Evolutionary conservation across 2,113 vertebrate genomes (phyloP), one percentile per base, ranked within the genome.

Genomic region (Eurystomus gularis): DNA sequence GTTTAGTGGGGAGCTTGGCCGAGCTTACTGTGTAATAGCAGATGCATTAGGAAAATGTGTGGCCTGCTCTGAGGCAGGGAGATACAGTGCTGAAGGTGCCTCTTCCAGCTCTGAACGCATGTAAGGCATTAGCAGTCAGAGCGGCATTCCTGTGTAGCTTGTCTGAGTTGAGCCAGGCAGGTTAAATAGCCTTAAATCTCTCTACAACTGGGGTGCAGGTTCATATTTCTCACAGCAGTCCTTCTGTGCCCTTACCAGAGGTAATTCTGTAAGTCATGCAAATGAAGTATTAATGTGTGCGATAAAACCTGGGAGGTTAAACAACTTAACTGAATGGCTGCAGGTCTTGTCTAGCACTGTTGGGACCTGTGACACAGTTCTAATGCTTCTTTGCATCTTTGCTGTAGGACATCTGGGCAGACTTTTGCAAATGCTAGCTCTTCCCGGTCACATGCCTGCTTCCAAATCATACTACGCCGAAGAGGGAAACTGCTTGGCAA

Each of bases 391-490:
- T 91, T 82, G 9, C 44, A 29, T 94, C 61, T 95, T 80, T 96
- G 51, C 68, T 77, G 49, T 76, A 99, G 99, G 97, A 99, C 99
- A 10, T 99, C 99, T 19, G 99, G 99, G 70, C 99, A 99, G 96
- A 99, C 99, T 2, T 99, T 99, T 88, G 99, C 99, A 88, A 99
- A 99, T 3, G 96, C 98, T 75, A 99, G 98, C 95, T 99, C 99
- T 5, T 99, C 99, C 2, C 99, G 99, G 44, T 99, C 99, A 66
- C 99, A 99, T 0, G 99, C 99, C 82, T 97, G 99, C 94, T 99
- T 99, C 92, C 99, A 99, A 97, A 99, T 99, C 88, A 94, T 99
- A 88, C 98, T 99, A 25, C 98, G 99, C 44, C 90, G 94, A 85
- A 98, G 97, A 61, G 96, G 98, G 82, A 98, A 98, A 40, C 93